A percentile compares a stretch with the other conserved stretches of the same genome.
phyloP scores from a whole-genome alignment of 2,797 vertebrate species.

The Sebastes kiyomatsui region DNA sequence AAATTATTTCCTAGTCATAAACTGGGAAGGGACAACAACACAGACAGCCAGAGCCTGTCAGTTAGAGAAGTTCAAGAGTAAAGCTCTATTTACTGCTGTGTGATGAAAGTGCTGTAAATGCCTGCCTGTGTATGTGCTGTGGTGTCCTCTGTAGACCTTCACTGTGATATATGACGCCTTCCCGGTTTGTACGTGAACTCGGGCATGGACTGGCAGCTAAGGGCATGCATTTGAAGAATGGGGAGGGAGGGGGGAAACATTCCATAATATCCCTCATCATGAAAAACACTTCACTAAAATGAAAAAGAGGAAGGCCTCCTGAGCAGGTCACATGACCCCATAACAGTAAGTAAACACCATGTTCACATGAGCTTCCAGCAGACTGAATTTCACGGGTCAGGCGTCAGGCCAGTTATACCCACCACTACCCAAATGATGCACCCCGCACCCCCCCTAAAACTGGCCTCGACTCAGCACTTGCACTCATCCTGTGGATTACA shows the following conservation, averaged over 20 bases:
- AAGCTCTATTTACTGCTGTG: slow-evolving; percentile 48
- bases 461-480: slow-evolving; percentile 53
- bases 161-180: slow-evolving; percentile 48
- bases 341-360: slow-evolving; percentile 50
- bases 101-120: slow-evolving; percentile 66
- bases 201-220: slow-evolving; percentile 48
- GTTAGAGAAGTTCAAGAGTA: slow-evolving; percentile 3
- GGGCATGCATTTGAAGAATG: slow-evolving; percentile 25
- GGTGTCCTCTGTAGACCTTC: slow-evolving; percentile 22
- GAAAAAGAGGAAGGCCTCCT: not conserved
- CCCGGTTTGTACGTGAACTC: slow-evolving; percentile 53
- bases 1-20: not conserved
- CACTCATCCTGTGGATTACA: slow-evolving; percentile 66
- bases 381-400: slow-evolving; percentile 12
- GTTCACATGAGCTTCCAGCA: slow-evolving; percentile 29
- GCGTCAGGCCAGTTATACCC: slow-evolving; percentile 15
- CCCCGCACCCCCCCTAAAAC: not conserved
- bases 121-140: slow-evolving; percentile 17
- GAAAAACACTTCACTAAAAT: slow-evolving; percentile 8
- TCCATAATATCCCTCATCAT: not conserved
- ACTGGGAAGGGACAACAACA: not conserved
- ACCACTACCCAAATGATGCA: not conserved
- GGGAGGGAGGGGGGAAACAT: not conserved
- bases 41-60: not conserved
- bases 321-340: slow-evolving; percentile 34